Percentiles rank a stretch among this genome's conserved stretches.
Conservation (phyloP, 2,888 invertebrate species). For the Chrysomela aeneicollis region DNA sequence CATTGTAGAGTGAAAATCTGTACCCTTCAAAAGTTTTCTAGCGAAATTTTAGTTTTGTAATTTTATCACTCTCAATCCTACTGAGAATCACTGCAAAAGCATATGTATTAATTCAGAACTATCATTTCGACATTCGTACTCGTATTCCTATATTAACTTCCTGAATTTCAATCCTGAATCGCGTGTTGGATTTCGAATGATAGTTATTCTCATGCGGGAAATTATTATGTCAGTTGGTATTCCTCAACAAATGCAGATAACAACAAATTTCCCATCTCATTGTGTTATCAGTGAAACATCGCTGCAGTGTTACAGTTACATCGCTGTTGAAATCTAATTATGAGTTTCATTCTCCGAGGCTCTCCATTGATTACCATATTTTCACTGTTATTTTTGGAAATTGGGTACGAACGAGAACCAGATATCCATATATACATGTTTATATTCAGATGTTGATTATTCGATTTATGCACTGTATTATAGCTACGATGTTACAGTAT, state of each 20-base stretch:
- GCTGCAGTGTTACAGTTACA: slow-evolving; percentile 5
- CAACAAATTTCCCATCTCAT: slow-evolving; percentile 12
- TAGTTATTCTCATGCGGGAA: slow-evolving; percentile 25
- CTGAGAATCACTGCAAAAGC: no score
- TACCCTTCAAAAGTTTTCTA: no score
- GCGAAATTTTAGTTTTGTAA: no score
- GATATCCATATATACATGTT: neutral
- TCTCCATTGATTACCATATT: slow-evolving; percentile 7
- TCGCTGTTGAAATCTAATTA: neutral
- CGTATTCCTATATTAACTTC: slow-evolving; percentile 11
- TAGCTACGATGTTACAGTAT: no score
- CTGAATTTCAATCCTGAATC: slow-evolving; percentile 32
- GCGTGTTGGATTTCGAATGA: slow-evolving; percentile 23
- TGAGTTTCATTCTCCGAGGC: neutral
- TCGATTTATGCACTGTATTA: no score
- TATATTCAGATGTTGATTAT: no score
- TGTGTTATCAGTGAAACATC: slow-evolving; percentile 13
- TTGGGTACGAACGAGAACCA: neutral
- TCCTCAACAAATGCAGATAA: slow-evolving; percentile 19
- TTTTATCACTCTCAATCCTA: no score
- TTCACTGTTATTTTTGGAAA: neutral
- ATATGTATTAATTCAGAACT: neutral
- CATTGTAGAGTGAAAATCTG: no score
- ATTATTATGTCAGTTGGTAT: slow-evolving; percentile 34
- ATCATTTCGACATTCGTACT: neutral